Evolutionary conservation across 2,888 invertebrate species (phyloP), one percentile per base, ranked within the genome.

Genomic region (Drosophila anceps): DNA sequence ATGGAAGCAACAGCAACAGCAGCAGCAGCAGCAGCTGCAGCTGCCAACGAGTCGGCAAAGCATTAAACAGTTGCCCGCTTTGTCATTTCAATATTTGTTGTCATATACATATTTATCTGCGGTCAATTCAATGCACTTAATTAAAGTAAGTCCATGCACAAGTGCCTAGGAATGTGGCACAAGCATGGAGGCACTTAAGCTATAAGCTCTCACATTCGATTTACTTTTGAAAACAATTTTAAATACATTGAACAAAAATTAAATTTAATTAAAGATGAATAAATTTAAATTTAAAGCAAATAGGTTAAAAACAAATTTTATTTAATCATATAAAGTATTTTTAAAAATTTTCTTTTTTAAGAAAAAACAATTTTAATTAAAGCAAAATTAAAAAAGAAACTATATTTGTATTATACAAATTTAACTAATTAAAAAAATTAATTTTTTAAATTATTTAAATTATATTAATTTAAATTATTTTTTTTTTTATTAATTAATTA

Each of bases 61-160:
- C 67, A 78, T 65, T 62, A 73, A 76, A 81, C 83, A 82, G 54
- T 71, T 82, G 66, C 61, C 27, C 76, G 64, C 81, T 73, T 82
- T 81, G 81, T 81, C 77, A 71, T 71, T 80, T 79, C 55, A 69
- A 70, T 76, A 76, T 69, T 66, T 79, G 67, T 81, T 79, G 76
- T 60, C 68, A 68, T 67, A 62, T 44, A 24, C 61, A 29, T 41
- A 79, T 79, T 71, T 75, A 69, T 79, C 71, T 79, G 72, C 66
- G 76, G 69, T 68, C 78, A 71, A 78, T 73, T 72, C 55, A 73
- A 77, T 73, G 53, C 29, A 66, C 72, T 70, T 80, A 82, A 80
- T 79, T 75, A 64, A 69, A 63, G 41, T 63, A 20, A 54, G 58
- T 51, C 69, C 46, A 35, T 57, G 24, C 48, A 43, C 57, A 51